Evolutionary conservation across 2,888 invertebrate genomes (phyloP).

Genomic region (Galerucella nymphaeae): DNA sequence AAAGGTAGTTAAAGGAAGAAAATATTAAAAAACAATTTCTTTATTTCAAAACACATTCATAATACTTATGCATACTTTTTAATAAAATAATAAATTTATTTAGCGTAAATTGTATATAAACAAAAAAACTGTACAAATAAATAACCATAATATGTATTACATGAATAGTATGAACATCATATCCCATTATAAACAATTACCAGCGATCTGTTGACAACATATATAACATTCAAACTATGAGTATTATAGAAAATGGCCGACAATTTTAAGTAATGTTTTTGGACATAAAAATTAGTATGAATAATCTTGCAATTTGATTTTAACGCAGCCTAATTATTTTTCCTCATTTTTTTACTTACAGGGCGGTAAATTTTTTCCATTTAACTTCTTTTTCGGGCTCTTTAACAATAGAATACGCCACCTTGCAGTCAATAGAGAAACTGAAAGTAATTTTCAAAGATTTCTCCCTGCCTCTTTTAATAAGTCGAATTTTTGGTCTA

Average conservation of each 20-base stretch:
- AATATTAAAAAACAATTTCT: conserved; percentile 63
- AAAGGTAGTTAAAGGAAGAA: background rate
- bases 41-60: conserved; percentile 66
- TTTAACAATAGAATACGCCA: no score
- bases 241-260: conserved; percentile 47
- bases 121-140: conserved; percentile 59
- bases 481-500: no score
- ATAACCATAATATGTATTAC: conserved; percentile 50
- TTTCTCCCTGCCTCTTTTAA: no score
- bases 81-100: conserved; percentile 57
- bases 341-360: no score
- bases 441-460: no score
- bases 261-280: conserved; percentile 31
- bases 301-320: background rate
- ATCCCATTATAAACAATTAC: conserved; percentile 59
- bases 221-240: conserved; percentile 64
- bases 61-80: conserved; percentile 56
- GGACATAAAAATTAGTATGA: background rate
- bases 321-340: background rate
- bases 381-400: no score
- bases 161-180: conserved; percentile 56
- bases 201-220: conserved; percentile 62
- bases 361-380: no score
- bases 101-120: conserved; percentile 56
- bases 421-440: no score